Evolutionary conservation across 2,113 vertebrate genomes (phyloP).

Genomic region (Oncorhynchus nerka): DNA sequence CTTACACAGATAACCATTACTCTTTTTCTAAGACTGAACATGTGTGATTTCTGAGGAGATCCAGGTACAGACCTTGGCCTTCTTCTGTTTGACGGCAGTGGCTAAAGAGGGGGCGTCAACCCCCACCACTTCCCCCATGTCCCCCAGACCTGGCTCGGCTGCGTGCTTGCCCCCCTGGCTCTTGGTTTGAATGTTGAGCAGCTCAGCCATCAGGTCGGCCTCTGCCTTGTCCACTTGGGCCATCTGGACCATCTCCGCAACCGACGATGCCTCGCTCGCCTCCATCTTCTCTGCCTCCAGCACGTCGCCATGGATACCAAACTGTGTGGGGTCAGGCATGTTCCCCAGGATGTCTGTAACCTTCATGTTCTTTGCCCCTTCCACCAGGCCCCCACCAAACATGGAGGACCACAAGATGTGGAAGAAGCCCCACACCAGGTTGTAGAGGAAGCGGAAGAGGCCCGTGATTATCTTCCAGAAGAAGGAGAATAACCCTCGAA

Average conservation of each 20-base stretch:
- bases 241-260: conserved; percentile 81
- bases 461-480: conserved; percentile 89
- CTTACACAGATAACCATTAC: too few relatives aligned
- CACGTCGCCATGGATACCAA: conserved; percentile 93
- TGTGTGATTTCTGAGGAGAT: not conserved
- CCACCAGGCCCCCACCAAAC: conserved; percentile 93
- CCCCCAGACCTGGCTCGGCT: conserved; percentile 87
- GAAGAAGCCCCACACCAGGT: conserved; percentile 87
- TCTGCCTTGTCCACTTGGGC: conserved; percentile 84
- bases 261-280: conserved; percentile 67
- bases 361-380: conserved; percentile 97
- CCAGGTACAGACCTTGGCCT: conserved; percentile 78
- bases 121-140: conserved; percentile 87
- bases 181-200: conserved; percentile 84
- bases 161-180: conserved; percentile 87
- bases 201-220: conserved; percentile 83
- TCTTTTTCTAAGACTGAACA: not conserved
- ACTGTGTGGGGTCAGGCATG: conserved; percentile 98
- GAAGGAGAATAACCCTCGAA: conserved; percentile 86
- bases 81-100: conserved; percentile 85
- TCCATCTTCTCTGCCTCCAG: conserved; percentile 88
- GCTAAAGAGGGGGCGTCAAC: conserved; percentile 84
- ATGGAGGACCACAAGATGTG: conserved; percentile 93
- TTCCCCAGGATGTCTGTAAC: conserved; percentile 96
- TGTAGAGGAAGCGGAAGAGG: conserved; percentile 82